phyloP scores from a whole-genome alignment of 2,113 vertebrate genomes.

The Nansenia antarctica region DNA sequence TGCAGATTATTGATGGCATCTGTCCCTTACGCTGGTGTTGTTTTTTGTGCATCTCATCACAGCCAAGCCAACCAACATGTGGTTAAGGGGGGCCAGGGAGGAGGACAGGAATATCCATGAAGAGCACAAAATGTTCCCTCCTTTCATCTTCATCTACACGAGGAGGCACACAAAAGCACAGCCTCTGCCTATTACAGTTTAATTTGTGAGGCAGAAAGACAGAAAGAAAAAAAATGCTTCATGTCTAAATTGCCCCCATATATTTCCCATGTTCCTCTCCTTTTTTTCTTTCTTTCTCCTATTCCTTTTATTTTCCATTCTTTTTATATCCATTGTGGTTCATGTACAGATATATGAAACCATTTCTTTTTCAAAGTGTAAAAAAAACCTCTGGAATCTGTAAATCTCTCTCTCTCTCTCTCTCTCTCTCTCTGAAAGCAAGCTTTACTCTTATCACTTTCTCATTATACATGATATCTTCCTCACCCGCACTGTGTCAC shows the following conservation, averaged over 20 bases:
- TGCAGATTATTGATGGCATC: conserved; percentile 83
- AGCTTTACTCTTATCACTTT: conserved; percentile 40
- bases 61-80: conserved; percentile 39
- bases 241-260: conserved; percentile 31
- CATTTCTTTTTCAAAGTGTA: conserved; percentile 32
- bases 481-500: conserved; percentile 15
- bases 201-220: conserved; percentile 18
- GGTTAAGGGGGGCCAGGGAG: conserved; percentile 41
- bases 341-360: neutral
- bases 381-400: conserved; percentile 35
- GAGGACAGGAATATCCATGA: conserved; percentile 36
- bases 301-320: neutral
- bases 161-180: conserved; percentile 37
- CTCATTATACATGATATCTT: conserved; percentile 43
- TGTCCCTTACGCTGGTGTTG: conserved; percentile 84
- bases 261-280: neutral
- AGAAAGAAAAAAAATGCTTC: neutral
- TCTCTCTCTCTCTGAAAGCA: neutral
- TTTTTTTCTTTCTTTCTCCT: neutral
- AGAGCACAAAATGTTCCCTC: conserved; percentile 37
- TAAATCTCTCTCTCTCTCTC: conserved; percentile 18
- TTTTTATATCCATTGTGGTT: neutral
- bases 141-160: conserved; percentile 36
- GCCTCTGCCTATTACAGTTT: conserved; percentile 26
- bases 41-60: conserved; percentile 80